Base-by-base conservation (phyloP, 2,888 invertebrate genomes). In the Microctonus hyperodae region DNA sequence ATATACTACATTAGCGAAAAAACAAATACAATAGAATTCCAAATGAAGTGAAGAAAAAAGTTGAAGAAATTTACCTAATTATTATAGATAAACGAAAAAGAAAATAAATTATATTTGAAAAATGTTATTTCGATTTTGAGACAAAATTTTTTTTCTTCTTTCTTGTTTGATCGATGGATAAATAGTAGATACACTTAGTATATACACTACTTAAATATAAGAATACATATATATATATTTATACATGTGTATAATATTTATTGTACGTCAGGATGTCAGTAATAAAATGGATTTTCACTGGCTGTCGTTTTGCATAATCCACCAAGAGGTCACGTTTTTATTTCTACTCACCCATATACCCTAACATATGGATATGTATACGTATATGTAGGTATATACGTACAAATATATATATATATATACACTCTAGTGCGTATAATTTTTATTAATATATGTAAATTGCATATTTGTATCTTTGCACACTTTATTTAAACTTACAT, bases 221-320 rank as follows among this genome's bases (percentile, higher is more conserved):
- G 11, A 35, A 67, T 58, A 70, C 57, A 64, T 48, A 70, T 37
- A 11, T 11, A 13, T 37, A n/a, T 13, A 37, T 37, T 4, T 37
- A n/a, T 37, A 7, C 31, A 31, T 7, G 7, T 11, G 13, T 13
- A 37, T 37, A n/a, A 37, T 37, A n/a, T 37, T n/a, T n/a, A 37
- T 37, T 37, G 37, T 37, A n/a, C n/a, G 37, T 37, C 37, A 37
- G 37, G 37, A n/a, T 33, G 33, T 33, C 33, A 33, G 33, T 33
- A 10, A 37, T 37, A n/a, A 37, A 37, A 37, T 37, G 13, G 37
- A 37, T 37, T 37, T 37, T 37, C 37, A 37, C 11, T n/a, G 11
- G 13, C n/a, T 37, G n/a, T 37, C n/a, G 37, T 13, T n/a, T n/a
- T 3, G n/a, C 13, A 37, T 37, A n/a, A 13, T 11, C 37, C 37